phyloP scores from a whole-genome alignment of 1,140 invertebrate genomes.

The Prorops nasuta region DNA sequence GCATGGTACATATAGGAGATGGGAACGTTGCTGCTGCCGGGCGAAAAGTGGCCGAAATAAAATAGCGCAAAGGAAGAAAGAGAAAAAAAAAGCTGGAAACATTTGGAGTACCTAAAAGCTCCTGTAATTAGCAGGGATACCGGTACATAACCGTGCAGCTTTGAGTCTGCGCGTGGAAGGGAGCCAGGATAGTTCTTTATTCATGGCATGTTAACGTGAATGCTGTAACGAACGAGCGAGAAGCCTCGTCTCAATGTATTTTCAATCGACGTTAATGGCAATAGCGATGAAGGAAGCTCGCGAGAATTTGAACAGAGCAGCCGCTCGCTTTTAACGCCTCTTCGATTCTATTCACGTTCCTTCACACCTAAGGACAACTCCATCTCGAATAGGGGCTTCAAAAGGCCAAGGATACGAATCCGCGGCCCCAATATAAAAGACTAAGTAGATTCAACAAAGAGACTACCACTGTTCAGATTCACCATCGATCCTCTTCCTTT shows the following conservation, averaged over 20 bases:
- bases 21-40: too few relatives aligned
- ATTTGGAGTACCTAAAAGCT: conserved; percentile 4
- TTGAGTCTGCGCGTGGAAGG: background rate
- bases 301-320: background rate
- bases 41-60: too few relatives aligned
- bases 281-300: background rate
- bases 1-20: too few relatives aligned
- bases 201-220: background rate
- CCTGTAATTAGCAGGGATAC: conserved; percentile 15
- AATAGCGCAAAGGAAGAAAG: background rate
- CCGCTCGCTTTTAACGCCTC: background rate
- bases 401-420: too few relatives aligned
- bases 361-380: too few relatives aligned
- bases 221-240: background rate
- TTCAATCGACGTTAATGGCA: conserved; percentile 17
- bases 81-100: background rate
- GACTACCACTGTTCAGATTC: too few relatives aligned
- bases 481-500: too few relatives aligned
- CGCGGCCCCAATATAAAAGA: too few relatives aligned
- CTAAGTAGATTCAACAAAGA: too few relatives aligned
- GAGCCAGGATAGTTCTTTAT: background rate
- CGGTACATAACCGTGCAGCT: background rate
- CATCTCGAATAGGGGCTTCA: too few relatives aligned
- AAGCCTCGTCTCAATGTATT: conserved; percentile 8
- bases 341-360: background rate